A percentile compares a stretch with the other conserved stretches of the same genome.
phyloP scores from a whole-genome alignment of 1,140 invertebrate genomes.

The Latrodectus geometricus region DNA sequence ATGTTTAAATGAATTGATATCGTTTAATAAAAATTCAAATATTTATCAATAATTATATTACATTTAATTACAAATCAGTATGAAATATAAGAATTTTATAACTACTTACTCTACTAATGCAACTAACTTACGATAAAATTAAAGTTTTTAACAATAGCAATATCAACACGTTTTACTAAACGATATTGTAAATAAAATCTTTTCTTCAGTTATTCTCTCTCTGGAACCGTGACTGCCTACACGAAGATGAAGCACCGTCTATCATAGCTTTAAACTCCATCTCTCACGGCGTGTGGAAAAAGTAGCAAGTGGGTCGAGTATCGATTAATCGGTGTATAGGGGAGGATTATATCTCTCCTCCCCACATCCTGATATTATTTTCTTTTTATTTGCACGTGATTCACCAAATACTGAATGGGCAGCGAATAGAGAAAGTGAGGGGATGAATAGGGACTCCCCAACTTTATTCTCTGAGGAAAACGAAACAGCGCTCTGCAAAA shows the following conservation, averaged over 20 bases:
- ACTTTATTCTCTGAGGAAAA: not conserved
- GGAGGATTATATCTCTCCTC: not conserved
- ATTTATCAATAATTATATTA: no score
- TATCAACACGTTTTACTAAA: no score
- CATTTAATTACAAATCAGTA: no score
- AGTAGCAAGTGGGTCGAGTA: constrained; percentile 31
- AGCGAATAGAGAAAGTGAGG: not conserved
- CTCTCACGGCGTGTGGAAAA: not conserved
- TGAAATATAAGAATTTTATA: no score
- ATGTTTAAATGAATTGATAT: no score
- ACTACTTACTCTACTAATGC: no score
- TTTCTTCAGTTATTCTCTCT: not conserved
- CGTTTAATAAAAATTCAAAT: no score
- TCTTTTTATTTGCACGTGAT: constrained; percentile 20
- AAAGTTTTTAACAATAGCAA: no score
- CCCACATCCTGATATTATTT: not conserved
- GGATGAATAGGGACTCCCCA: not conserved
- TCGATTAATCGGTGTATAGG: constrained; percentile 16
- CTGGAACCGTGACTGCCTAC: not conserved
- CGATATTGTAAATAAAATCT: no score
- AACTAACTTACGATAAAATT: no score
- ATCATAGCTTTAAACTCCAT: not conserved
- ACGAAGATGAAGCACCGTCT: not conserved
- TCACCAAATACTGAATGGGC: not conserved
- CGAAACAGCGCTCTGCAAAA: not conserved